A percentile compares a stretch with the other conserved stretches of the same genome.
phyloP scores from a whole-genome alignment of 1,140 invertebrate species.

The Drosophila kanapiae region DNA sequence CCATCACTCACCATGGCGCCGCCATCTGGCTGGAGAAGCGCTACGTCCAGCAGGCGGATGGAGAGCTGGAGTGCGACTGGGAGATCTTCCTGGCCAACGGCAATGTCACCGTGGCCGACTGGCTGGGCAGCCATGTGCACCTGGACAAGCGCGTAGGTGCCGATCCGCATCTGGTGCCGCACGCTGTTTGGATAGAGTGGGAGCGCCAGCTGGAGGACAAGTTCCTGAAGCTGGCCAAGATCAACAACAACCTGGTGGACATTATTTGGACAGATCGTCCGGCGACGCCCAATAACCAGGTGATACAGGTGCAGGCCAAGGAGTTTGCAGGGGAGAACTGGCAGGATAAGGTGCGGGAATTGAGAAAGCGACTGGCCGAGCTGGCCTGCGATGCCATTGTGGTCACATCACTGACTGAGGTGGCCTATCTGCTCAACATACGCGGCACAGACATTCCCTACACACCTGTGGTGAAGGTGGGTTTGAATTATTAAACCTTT shows the following conservation, averaged over 20 bases:
- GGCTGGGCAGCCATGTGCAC: conserved; percentile 89
- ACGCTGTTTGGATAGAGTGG: conserved; percentile 88
- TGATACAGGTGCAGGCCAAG: conserved; percentile 87
- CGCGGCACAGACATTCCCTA: conserved; percentile 95
- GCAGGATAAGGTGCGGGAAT: conserved; percentile 90
- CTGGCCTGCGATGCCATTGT: conserved; percentile 91
- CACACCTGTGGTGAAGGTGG: conserved; percentile 90
- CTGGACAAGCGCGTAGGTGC: conserved; percentile 90
- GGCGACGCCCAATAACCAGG: conserved; percentile 84
- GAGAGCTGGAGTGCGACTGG: conserved; percentile 93
- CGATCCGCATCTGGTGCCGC: conserved; percentile 91
- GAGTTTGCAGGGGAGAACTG: conserved; percentile 86
- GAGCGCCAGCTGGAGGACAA: conserved; percentile 86
- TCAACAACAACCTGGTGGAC: conserved; percentile 92
- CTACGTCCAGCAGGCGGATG: conserved; percentile 92
- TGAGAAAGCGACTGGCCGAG: conserved; percentile 89
- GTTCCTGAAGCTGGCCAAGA: conserved; percentile 87
- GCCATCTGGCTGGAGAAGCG: conserved; percentile 96
- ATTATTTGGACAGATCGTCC: conserved; percentile 91
- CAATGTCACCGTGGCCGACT: conserved; percentile 88
- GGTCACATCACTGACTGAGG: conserved; percentile 95
- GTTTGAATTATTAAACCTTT: neutral
- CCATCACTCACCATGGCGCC: conserved; percentile 91
- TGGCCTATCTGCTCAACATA: conserved; percentile 98
- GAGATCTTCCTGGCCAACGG: conserved; percentile 90